phyloP scores from a whole-genome alignment of 2,888 invertebrate genomes.

The Lacanobia oleracea region DNA sequence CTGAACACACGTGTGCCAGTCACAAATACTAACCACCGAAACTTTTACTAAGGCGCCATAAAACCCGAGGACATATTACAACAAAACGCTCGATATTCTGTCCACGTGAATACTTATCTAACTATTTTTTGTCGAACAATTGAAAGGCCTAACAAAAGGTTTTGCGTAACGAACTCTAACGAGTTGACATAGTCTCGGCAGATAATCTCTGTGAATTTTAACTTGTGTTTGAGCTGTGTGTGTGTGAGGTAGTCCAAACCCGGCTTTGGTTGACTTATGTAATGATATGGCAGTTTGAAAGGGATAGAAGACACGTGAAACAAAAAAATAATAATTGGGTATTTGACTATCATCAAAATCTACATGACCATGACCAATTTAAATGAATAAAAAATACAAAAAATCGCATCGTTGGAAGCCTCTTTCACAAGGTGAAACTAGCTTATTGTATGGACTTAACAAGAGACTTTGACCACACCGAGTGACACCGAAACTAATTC shows the following conservation, averaged over 20 bases:
- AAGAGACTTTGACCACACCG: no score
- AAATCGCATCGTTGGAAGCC: no score
- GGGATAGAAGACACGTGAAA: no score
- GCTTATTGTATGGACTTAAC: no score
- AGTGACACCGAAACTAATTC: no score
- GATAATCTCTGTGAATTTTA: constrained; percentile 45
- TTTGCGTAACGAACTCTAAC: constrained; percentile 58
- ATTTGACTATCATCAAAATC: no score
- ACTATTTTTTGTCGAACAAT: constrained; percentile 45
- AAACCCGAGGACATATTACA: constrained; percentile 11
- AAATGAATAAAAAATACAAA: no score
- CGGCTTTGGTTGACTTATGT: constrained; percentile 8
- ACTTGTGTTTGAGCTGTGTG: constrained; percentile 18
- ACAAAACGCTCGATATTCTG: constrained; percentile 5
- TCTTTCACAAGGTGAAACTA: no score
- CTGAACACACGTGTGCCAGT: no score
- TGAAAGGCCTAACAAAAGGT: constrained; percentile 53
- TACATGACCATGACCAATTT: no score
- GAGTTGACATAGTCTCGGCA: constrained; percentile 45
- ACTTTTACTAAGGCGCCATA: background rate
- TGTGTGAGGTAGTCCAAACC: background rate
- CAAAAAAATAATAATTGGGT: no score
- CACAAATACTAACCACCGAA: no score
- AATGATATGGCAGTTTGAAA: background rate
- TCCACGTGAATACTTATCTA: constrained; percentile 35